Evolutionary conservation across 1,140 invertebrate genomes (phyloP).

Genomic region (Drosophila tani): DNA sequence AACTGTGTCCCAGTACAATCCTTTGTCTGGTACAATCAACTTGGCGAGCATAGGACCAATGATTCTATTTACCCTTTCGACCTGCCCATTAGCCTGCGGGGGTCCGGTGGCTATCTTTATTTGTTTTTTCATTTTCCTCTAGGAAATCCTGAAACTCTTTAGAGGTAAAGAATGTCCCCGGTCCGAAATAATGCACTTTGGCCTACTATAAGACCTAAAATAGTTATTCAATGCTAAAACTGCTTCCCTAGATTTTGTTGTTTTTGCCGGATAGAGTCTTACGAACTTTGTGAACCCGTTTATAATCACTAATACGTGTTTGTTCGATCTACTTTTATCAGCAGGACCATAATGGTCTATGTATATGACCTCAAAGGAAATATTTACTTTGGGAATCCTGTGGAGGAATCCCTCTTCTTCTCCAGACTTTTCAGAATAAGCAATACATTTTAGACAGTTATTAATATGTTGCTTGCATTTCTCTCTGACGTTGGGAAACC

Average conservation of each 20-base stretch:
- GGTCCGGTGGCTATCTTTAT: neutral
- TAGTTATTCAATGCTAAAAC: neutral
- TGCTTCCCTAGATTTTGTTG: neutral
- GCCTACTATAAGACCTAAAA: neutral
- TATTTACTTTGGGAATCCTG: neutral
- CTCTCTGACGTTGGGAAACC: constrained; percentile 1
- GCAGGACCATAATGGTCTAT: constrained; percentile 10
- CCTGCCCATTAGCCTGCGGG: neutral
- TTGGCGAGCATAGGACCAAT: neutral
- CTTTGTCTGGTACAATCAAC: neutral
- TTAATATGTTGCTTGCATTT: neutral
- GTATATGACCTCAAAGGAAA: neutral
- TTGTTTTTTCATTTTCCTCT: neutral
- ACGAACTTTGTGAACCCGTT: neutral
- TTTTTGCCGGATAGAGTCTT: neutral
- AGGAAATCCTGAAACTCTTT: neutral
- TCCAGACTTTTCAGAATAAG: neutral
- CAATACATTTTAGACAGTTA: neutral
- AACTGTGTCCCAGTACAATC: neutral
- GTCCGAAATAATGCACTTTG: neutral
- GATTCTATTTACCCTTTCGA: neutral
- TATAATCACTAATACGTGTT: constrained; percentile 11
- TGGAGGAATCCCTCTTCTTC: neutral
- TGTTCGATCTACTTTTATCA: neutral
- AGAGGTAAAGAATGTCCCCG: neutral